A percentile compares a stretch with the other conserved stretches of the same genome.
These are phyloP conservation scores for Lissocephala sabroskyi DNA, from an alignment of 2,888 invertebrate genomes.

Conservation along the genomic window DNA sequence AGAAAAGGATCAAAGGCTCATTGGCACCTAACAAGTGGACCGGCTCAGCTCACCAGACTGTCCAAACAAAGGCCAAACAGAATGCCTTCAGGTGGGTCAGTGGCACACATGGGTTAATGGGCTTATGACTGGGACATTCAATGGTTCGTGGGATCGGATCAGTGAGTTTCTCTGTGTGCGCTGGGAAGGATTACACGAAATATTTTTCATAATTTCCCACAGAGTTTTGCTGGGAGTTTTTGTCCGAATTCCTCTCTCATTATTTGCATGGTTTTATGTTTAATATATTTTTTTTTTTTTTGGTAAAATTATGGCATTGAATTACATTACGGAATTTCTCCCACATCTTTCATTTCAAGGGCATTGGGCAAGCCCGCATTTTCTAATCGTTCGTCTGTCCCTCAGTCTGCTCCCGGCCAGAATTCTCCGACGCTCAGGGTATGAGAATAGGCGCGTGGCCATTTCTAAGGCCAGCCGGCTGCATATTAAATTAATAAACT, in stretches of 20 bases:
- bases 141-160: constrained; percentile 24
- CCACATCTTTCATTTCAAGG: constrained; percentile 28
- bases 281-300: constrained; percentile 16
- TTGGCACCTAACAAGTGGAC: background rate
- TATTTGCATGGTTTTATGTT: background rate
- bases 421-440: no score
- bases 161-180: background rate
- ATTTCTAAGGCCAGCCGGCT: no score
- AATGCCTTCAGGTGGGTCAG: constrained; percentile 18
- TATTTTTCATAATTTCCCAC: constrained; percentile 26
- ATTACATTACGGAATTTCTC: constrained; percentile 44
- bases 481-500: no score
- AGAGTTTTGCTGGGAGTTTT: constrained; percentile 17
- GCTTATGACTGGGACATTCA: constrained; percentile 14
- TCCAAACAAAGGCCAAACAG: constrained; percentile 18
- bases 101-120: constrained; percentile 23
- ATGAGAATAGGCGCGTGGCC: no score
- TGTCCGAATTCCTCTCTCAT: constrained; percentile 15
- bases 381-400: no score
- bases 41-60: constrained; percentile 33
- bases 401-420: no score
- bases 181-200: constrained; percentile 20
- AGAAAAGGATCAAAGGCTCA: constrained; percentile 2
- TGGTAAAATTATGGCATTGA: constrained; percentile 43
- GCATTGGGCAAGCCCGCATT: constrained; percentile 1